Evolutionary conservation across 2,113 vertebrate species (phyloP).

Genomic region (Macquaria ambigua): DNA sequence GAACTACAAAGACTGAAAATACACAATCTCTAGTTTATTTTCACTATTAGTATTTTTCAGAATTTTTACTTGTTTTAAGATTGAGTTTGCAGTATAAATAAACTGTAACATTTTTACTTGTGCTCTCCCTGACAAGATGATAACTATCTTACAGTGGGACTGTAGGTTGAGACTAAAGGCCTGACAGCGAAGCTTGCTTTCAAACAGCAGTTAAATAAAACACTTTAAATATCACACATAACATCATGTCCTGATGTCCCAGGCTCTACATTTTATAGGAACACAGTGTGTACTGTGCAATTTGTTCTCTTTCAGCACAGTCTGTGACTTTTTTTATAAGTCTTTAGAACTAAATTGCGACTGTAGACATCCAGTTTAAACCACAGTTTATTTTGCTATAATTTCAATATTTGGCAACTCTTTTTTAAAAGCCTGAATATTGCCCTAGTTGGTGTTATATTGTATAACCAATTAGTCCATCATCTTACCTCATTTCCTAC

Average conservation of each 20-base stretch:
- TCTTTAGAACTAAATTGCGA: not conserved
- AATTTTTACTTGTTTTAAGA: not conserved
- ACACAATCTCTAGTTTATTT: not conserved
- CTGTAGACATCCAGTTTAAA: not conserved
- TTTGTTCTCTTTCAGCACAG: not conserved
- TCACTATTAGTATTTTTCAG: not conserved
- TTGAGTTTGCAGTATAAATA: not conserved
- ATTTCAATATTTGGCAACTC: not conserved
- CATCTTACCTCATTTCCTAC: slow-evolving; percentile 19
- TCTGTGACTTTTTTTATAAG: not conserved
- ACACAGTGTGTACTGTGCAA: not conserved
- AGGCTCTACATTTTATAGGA: not conserved
- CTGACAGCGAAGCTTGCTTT: not conserved
- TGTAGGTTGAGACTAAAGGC: not conserved
- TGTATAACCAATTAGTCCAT: slow-evolving; percentile 20
- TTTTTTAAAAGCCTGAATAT: slow-evolving; percentile 3
- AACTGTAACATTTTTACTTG: not conserved
- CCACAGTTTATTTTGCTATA: not conserved
- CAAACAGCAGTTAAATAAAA: slow-evolving; percentile 10
- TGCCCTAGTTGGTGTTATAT: not conserved
- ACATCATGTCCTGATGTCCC: slow-evolving; percentile 14
- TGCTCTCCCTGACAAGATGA: slow-evolving; percentile 12
- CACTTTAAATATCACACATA: not conserved
- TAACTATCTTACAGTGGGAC: not conserved
- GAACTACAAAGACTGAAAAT: not conserved